Evolutionary conservation across 35 echinoderm and acorn worm species (phyloP), one percentile per base, ranked within the genome.

Genomic region (Acanthaster planci): DNA sequence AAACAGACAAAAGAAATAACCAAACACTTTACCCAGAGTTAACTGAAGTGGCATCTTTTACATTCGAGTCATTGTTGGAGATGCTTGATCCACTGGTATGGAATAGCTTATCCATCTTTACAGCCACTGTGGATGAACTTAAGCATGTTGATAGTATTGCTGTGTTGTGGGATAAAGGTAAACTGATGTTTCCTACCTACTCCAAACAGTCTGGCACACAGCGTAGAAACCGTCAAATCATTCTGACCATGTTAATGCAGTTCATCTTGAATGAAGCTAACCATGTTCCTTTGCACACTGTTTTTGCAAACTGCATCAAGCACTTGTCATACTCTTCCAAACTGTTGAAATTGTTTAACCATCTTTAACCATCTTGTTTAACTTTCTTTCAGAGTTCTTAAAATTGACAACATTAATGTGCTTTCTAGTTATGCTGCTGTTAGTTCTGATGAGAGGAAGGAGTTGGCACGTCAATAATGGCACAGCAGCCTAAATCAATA

Each of bases 391-490:
- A 80, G 76, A 38, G 38, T 58, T 23, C 52, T 80, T 5, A 60
- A 17, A 18, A 54, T 88, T 64, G 86, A 88, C 37, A 88, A 88
- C 64, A 80, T 88, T 80, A 77, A 88, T 88, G 52, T 78, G 55
- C 55, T 88, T 19, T 47, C 55, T 16, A 37, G 38, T 2, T 52
- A 80, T 88, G 86, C 86, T 50, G 86, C 77, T 59, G 39, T 88
- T 29, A 67, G 37, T 88, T 76, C 86, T 59, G 76, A 79, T 37
- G 44, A 44, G 4, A 22, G 77, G 77, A 17, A 52, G 86, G 38
- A 88, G 86, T 77, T 88, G 86, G 86, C 51, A 88, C 80, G 86
- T 88, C 86, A 34, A 56, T 88, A 9, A 88, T 88, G 86, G 86
- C 86, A 9, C 86, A 88, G 39, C 86, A 88, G 60, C 86, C 86